phyloP scores from a whole-genome alignment of 1,140 invertebrate genomes.

The Brachionus koreanus region DNA sequence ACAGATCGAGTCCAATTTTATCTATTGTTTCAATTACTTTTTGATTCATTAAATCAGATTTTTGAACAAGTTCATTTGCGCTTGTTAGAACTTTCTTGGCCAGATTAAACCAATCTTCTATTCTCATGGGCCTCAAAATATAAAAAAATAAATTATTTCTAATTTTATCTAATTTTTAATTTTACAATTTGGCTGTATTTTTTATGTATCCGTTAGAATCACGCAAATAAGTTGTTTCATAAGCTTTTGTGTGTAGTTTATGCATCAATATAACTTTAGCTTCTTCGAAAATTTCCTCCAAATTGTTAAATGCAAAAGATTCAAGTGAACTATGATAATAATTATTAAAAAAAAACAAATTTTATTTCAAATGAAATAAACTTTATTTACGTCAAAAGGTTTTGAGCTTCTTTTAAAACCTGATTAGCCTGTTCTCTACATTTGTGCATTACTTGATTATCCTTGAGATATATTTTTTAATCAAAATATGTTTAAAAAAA shows the following conservation, averaged over 20 bases:
- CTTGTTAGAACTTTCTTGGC: background rate
- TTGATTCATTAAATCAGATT: background rate
- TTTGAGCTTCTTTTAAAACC: background rate
- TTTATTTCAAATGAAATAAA: background rate
- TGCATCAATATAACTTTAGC: slow-evolving; percentile 35
- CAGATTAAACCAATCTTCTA: slow-evolving; percentile 19
- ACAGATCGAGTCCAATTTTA: background rate
- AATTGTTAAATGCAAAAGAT: background rate
- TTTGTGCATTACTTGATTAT: background rate
- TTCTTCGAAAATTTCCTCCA: slow-evolving; percentile 40
- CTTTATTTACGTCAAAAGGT: background rate
- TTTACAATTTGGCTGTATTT: slow-evolving; percentile 18
- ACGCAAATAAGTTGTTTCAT: slow-evolving; percentile 5
- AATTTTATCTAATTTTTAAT: background rate
- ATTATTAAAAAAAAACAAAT: background rate
- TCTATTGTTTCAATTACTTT: slow-evolving; percentile 27
- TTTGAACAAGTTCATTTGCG: background rate
- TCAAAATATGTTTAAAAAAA: background rate
- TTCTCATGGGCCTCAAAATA: slow-evolving; percentile 13
- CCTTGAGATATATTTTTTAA: background rate
- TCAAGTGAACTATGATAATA: background rate
- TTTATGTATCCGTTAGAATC: slow-evolving; percentile 31
- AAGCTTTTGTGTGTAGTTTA: background rate
- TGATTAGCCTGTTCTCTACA: background rate
- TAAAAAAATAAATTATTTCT: background rate